These are phyloP conservation scores for Papilio dardanus DNA, from an alignment of 1,140 invertebrate species.

Conservation along the genomic window DNA sequence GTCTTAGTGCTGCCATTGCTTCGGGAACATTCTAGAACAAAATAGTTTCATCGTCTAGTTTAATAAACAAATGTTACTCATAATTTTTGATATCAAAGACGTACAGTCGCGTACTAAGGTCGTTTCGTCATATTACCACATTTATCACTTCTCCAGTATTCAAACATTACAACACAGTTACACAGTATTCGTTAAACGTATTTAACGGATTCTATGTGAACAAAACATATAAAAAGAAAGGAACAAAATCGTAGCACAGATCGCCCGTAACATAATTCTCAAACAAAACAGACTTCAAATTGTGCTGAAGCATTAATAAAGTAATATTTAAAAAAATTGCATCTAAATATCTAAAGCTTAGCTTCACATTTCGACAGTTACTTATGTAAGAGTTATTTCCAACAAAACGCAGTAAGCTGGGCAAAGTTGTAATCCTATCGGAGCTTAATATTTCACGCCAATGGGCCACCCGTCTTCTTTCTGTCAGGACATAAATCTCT, in stretches of 20 bases:
- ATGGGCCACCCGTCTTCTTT: slow-evolving; percentile 33
- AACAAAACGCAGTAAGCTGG: not conserved
- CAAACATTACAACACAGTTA: no score
- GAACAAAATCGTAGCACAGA: no score
- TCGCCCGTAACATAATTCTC: no score
- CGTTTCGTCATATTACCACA: slow-evolving; percentile 47
- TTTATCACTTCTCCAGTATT: slow-evolving; percentile 49
- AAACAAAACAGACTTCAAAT: no score
- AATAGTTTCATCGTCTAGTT: slow-evolving; percentile 2
- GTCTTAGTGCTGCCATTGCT: not conserved
- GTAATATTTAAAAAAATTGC: not conserved
- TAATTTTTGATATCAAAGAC: slow-evolving; percentile 50
- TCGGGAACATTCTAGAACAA: slow-evolving; percentile 11
- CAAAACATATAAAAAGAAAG: not conserved
- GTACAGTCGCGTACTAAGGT: slow-evolving; percentile 40
- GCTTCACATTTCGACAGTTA: not conserved
- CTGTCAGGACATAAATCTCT: slow-evolving; percentile 33
- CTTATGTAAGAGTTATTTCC: not conserved
- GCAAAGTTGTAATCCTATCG: slow-evolving; percentile 25
- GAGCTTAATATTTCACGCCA: slow-evolving; percentile 25
- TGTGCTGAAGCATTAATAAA: no score
- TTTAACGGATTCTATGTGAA: no score
- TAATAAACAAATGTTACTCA: slow-evolving; percentile 43
- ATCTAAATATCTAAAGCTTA: not conserved
- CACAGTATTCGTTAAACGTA: not conserved